Conservation (phyloP, 2,888 invertebrate genomes). For the Blera fallax region DNA sequence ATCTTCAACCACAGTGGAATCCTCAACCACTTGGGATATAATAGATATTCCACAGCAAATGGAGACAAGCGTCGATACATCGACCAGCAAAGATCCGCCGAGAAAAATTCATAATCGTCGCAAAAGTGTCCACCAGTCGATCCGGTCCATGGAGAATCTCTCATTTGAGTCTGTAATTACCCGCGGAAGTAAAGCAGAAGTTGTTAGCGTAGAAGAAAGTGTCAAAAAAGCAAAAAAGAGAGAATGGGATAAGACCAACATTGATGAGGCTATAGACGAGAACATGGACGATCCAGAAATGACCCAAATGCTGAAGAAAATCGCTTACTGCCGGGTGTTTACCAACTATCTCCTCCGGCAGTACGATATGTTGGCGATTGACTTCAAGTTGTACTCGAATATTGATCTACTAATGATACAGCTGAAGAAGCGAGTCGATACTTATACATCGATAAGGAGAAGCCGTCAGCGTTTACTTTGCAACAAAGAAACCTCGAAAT, state of each 20-base stretch:
- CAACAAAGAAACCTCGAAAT: neutral
- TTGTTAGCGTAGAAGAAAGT: neutral
- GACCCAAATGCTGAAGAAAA: slow-evolving; percentile 13
- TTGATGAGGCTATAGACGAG: neutral
- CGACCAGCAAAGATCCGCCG: neutral
- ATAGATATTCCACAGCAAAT: neutral
- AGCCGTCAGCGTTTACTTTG: slow-evolving; percentile 24
- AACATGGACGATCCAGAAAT: slow-evolving; percentile 34
- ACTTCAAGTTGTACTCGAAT: slow-evolving; percentile 59
- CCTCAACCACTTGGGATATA: neutral
- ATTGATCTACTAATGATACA: slow-evolving; percentile 43
- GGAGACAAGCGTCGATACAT: neutral
- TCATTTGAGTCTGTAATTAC: slow-evolving; percentile 18
- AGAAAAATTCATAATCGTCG: slow-evolving; percentile 33
- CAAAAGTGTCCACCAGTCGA: slow-evolving; percentile 38
- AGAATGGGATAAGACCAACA: neutral
- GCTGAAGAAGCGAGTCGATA: slow-evolving; percentile 52
- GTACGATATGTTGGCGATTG: slow-evolving; percentile 58
- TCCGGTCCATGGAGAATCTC: slow-evolving; percentile 3
- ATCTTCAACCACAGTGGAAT: neutral
- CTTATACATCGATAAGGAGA: slow-evolving; percentile 34
- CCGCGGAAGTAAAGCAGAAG: neutral
- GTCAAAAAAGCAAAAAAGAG: neutral
- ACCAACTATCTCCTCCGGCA: slow-evolving; percentile 57
- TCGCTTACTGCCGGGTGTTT: slow-evolving; percentile 60